phyloP scores from a whole-genome alignment of 2,888 invertebrate genomes.

The Troilus luridus region DNA sequence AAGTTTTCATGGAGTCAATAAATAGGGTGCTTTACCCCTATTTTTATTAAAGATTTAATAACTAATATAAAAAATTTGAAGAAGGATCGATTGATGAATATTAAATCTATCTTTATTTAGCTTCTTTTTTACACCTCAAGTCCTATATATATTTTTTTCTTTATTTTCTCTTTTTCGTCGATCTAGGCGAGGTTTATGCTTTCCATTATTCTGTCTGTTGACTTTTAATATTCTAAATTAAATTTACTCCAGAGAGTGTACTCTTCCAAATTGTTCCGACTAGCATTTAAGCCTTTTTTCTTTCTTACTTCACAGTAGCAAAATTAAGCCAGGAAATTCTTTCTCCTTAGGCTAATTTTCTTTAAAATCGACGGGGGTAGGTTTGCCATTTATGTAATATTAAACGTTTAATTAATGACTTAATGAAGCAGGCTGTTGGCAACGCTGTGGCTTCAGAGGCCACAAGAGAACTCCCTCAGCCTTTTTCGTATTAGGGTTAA shows the following conservation, averaged over 20 bases:
- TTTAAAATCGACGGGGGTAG: neutral
- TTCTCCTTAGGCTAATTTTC: neutral
- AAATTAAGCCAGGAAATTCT: neutral
- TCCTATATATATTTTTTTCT: no score
- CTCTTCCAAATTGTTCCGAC: neutral
- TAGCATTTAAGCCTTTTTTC: neutral
- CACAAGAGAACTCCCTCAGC: neutral
- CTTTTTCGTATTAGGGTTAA: no score
- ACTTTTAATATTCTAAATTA: slow-evolving; percentile 20
- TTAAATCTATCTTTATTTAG: no score
- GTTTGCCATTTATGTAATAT: neutral
- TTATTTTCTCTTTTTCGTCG: neutral
- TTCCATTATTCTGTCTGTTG: slow-evolving; percentile 1
- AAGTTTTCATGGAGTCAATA: no score
- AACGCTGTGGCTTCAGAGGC: neutral
- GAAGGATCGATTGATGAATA: no score
- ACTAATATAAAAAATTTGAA: no score
- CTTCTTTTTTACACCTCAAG: neutral
- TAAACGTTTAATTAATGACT: slow-evolving; percentile 10
- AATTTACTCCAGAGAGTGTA: neutral
- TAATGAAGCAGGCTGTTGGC: neutral
- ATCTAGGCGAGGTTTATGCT: neutral
- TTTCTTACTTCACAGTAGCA: neutral
- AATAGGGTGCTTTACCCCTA: no score
- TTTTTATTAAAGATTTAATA: no score